A percentile compares a stretch with the other conserved stretches of the same genome.
phyloP scores from a whole-genome alignment of 2,888 invertebrate genomes.

The Ectemnius continuus region DNA sequence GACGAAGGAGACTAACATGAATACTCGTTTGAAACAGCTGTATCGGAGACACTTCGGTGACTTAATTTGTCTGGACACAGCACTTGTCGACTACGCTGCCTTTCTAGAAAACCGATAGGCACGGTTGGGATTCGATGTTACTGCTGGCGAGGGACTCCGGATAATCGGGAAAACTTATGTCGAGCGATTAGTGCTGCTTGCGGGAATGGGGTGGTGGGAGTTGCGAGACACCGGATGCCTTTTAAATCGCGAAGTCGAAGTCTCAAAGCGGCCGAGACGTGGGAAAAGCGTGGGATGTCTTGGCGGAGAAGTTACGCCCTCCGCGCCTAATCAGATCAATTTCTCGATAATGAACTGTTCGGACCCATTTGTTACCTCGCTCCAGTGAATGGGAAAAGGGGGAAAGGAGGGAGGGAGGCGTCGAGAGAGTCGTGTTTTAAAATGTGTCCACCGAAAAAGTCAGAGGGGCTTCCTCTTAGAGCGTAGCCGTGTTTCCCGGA shows the following conservation, averaged over 20 bases:
- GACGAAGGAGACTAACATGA: too few species aligned
- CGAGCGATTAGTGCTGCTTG: too few species aligned
- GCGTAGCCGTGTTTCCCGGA: constrained; percentile 61
- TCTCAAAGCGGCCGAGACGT: constrained; percentile 39
- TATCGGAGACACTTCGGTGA: too few species aligned
- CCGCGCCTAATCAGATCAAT: constrained; percentile 75
- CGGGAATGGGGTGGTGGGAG: background rate
- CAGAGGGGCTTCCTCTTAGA: constrained; percentile 64
- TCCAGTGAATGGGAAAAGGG: constrained; percentile 17
- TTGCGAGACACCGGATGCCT: constrained; percentile 34
- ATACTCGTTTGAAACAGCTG: too few species aligned
- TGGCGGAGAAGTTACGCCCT: constrained; percentile 51
- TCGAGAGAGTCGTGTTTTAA: constrained; percentile 54
- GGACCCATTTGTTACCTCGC: constrained; percentile 49
- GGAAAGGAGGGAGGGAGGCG: too few species aligned
- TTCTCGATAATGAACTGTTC: constrained; percentile 74
- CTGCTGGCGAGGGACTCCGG: too few species aligned
- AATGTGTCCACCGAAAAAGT: constrained; percentile 60
- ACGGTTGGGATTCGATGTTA: too few species aligned
- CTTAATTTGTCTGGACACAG: too few species aligned
- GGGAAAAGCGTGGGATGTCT: constrained; percentile 61
- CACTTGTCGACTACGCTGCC: too few species aligned
- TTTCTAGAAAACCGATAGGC: too few species aligned
- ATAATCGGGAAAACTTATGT: too few species aligned
- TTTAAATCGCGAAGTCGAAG: constrained; percentile 37